phyloP scores from a whole-genome alignment of 2,888 invertebrate genomes.

The Tuberolachnus salignus region DNA sequence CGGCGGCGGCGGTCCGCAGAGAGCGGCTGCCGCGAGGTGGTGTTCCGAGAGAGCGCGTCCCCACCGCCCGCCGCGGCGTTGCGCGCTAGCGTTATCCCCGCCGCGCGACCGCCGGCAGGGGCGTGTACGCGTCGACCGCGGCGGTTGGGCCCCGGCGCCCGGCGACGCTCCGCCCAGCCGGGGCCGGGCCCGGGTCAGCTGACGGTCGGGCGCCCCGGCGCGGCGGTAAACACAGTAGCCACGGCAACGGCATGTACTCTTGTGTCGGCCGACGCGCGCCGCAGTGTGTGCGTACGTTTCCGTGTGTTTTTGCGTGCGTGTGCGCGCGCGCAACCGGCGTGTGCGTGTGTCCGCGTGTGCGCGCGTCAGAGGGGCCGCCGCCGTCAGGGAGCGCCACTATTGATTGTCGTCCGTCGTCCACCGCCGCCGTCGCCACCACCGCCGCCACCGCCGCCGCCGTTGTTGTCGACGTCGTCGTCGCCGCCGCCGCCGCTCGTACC shows the following conservation, averaged over 20 bases:
- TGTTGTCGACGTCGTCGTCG: neutral
- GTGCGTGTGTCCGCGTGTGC: neutral
- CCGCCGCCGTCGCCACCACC: neutral
- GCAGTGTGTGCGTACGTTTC: neutral
- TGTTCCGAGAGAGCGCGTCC: constrained; percentile 6
- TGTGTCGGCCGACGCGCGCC: neutral
- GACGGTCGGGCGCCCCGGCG: constrained; percentile 50
- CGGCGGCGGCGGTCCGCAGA: constrained; percentile 47
- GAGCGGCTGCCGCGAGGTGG: constrained; percentile 43
- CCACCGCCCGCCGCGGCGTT: neutral
- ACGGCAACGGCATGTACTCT: constrained; percentile 54
- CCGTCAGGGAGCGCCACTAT: constrained; percentile 51
- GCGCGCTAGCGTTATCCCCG: neutral
- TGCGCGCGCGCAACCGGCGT: neutral
- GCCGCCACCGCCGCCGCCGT: constrained; percentile 15
- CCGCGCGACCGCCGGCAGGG: neutral
- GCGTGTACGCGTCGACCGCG: constrained; percentile 28
- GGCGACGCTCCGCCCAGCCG: constrained; percentile 44
- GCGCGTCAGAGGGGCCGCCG: constrained; percentile 7
- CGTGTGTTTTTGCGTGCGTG: neutral
- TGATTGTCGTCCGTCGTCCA: constrained; percentile 36
- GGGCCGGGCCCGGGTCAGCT: constrained; percentile 52
- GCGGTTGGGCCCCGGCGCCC: constrained; percentile 45
- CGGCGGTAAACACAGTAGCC: constrained; percentile 53
- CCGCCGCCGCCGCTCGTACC: constrained; percentile 28